Percentiles rank a stretch among this genome's conserved stretches.
These are phyloP conservation scores for Drosophila mulleri DNA, from an alignment of 2,888 invertebrate species.

Conservation along the genomic window DNA sequence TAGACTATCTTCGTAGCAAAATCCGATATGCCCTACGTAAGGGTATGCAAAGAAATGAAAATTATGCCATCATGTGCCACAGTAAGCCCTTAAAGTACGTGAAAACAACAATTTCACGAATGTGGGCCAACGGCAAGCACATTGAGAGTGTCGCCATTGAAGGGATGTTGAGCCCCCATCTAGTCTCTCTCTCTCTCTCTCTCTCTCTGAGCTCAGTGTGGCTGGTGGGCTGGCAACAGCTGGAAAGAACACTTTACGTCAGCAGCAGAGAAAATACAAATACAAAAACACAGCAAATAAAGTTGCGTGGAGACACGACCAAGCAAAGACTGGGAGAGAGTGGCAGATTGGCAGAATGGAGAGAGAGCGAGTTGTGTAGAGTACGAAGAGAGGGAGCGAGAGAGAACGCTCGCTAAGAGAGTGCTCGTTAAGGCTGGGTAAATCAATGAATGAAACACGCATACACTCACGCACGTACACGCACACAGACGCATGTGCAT, in stretches of 20 bases:
- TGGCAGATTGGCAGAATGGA: not conserved
- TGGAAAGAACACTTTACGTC: slow-evolving; percentile 75
- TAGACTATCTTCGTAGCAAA: not conserved
- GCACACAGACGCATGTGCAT: slow-evolving; percentile 36
- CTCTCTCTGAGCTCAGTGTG: not conserved
- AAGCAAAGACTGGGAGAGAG: not conserved
- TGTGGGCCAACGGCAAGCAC: slow-evolving; percentile 63
- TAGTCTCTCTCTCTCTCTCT: not conserved
- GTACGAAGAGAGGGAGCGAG: slow-evolving; percentile 10
- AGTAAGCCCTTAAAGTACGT: slow-evolving; percentile 64
- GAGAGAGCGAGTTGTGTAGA: slow-evolving; percentile 26
- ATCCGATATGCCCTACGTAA: not conserved
- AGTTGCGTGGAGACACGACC: slow-evolving; percentile 45
- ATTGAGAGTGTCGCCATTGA: slow-evolving; percentile 60
- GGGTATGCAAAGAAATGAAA: slow-evolving; percentile 42
- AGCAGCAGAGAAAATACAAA: slow-evolving; percentile 53
- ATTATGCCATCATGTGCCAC: slow-evolving; percentile 66
- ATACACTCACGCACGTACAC: slow-evolving; percentile 16
- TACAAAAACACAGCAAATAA: slow-evolving; percentile 39
- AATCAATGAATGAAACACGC: slow-evolving; percentile 71
- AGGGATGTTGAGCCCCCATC: slow-evolving; percentile 5
- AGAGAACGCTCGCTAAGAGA: slow-evolving; percentile 16
- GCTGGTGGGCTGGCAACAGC: slow-evolving; percentile 44
- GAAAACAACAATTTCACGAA: slow-evolving; percentile 45
- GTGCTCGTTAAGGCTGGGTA: slow-evolving; percentile 33